A percentile compares a stretch with the other conserved stretches of the same genome.
Conservation (phyloP, 53 echinoderm and acorn worm species). For the Patiria pectinifera region DNA sequence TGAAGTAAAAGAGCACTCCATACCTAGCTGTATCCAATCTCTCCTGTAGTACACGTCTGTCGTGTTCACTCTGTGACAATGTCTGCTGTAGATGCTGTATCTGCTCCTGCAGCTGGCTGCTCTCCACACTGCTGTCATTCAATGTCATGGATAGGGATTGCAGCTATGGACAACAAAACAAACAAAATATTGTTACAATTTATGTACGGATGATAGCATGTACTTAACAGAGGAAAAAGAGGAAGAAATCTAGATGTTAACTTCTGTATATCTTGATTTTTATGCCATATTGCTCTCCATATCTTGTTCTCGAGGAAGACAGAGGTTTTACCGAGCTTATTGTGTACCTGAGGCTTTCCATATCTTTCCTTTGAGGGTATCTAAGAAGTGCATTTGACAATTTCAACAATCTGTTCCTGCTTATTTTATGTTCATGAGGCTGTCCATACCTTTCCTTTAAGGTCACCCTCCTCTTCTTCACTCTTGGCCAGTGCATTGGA, state of each 20-base stretch:
- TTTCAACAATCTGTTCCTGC: no score
- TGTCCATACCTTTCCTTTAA: no score
- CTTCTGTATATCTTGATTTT: no score
- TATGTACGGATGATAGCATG: not conserved
- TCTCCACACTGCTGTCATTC: slow-evolving; percentile 85
- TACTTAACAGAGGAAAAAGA: not conserved
- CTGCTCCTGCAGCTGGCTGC: slow-evolving; percentile 79
- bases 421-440: no score
- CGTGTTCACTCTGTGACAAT: slow-evolving; percentile 88
- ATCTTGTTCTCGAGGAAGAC: no score
- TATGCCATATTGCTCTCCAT: no score
- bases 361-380: not conserved
- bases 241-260: not conserved
- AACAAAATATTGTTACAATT: not conserved
- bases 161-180: slow-evolving; percentile 50
- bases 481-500: no score
- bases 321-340: no score
- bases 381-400: no score
- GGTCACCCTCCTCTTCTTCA: no score
- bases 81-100: slow-evolving; percentile 79
- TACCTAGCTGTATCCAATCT: slow-evolving; percentile 92
- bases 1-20: not conserved
- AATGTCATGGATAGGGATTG: slow-evolving; percentile 86
- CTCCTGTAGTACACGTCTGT: slow-evolving; percentile 92
- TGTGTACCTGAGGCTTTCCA: not conserved